phyloP scores from a whole-genome alignment of 2,888 invertebrate genomes.

The Suillia variegata region DNA sequence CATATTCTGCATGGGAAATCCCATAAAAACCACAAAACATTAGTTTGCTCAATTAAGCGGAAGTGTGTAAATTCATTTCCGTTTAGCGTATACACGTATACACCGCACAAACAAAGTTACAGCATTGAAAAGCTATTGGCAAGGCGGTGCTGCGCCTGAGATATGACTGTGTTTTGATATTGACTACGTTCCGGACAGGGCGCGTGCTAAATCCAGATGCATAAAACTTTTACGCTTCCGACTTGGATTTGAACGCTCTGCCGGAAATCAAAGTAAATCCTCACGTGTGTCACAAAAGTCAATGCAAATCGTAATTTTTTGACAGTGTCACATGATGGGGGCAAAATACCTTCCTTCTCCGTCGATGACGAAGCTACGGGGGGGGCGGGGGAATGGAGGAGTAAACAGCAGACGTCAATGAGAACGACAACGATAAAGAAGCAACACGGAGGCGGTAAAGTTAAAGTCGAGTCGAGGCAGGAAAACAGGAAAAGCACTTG shows the following conservation, averaged over 20 bases:
- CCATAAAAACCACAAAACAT: conserved; percentile 17
- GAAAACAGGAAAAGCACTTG: neutral
- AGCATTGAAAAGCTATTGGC: neutral
- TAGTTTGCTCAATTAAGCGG: conserved; percentile 24
- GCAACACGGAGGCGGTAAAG: too few relatives aligned
- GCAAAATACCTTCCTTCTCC: too few relatives aligned
- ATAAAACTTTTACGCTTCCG: conserved; percentile 12
- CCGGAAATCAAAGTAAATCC: conserved; percentile 11
- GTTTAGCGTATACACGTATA: conserved; percentile 1
- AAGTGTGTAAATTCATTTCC: conserved; percentile 28
- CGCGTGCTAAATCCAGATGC: neutral
- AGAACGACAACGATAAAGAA: too few relatives aligned
- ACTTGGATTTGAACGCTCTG: neutral
- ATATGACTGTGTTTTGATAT: too few relatives aligned
- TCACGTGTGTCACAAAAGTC: conserved; percentile 14
- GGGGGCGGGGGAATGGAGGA: too few relatives aligned
- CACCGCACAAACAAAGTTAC: neutral
- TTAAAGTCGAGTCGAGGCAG: neutral
- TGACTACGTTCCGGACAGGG: too few relatives aligned
- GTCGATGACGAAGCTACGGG: too few relatives aligned
- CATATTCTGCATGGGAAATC: conserved; percentile 3
- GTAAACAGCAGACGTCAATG: too few relatives aligned
- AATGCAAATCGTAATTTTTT: conserved; percentile 8
- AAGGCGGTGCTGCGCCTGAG: too few relatives aligned
- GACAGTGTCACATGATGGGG: conserved; percentile 5